Evolutionary conservation across 2,888 invertebrate genomes (phyloP).

Genomic region (Chaetoderma sp.): DNA sequence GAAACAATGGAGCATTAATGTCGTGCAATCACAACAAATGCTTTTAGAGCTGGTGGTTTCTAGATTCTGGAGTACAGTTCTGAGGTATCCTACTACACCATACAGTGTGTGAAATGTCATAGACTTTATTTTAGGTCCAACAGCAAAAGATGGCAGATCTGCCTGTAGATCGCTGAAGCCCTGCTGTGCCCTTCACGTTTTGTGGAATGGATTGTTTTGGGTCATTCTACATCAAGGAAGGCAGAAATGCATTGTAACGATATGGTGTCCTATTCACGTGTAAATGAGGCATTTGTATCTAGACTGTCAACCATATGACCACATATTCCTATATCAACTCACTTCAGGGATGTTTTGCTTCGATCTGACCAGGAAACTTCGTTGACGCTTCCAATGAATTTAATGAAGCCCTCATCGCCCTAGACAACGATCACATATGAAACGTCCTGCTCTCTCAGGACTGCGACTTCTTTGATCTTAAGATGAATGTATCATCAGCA

Average conservation of each 20-base stretch:
- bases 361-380: conserved; percentile 43
- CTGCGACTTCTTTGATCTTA: neutral
- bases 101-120: conserved; percentile 29
- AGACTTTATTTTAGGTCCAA: conserved; percentile 10
- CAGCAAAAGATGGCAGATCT: conserved; percentile 40
- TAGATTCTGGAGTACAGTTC: conserved; percentile 37
- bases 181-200: conserved; percentile 41
- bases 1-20: conserved; percentile 34
- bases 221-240: conserved; percentile 41
- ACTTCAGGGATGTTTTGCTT: conserved; percentile 39
- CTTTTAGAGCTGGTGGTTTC: conserved; percentile 30
- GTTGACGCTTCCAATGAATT: conserved; percentile 44
- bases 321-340: conserved; percentile 45
- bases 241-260: conserved; percentile 43
- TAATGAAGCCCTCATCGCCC: neutral
- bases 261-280: conserved; percentile 47
- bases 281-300: conserved; percentile 44
- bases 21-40: conserved; percentile 33
- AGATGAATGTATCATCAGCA: conserved; percentile 7
- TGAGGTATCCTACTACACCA: conserved; percentile 25
- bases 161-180: conserved; percentile 36
- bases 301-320: conserved; percentile 40
- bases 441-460: neutral
- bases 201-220: conserved; percentile 48
- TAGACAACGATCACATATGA: neutral